phyloP scores from a whole-genome alignment of 1,140 invertebrate genomes.

The Anoplophora glabripennis region DNA sequence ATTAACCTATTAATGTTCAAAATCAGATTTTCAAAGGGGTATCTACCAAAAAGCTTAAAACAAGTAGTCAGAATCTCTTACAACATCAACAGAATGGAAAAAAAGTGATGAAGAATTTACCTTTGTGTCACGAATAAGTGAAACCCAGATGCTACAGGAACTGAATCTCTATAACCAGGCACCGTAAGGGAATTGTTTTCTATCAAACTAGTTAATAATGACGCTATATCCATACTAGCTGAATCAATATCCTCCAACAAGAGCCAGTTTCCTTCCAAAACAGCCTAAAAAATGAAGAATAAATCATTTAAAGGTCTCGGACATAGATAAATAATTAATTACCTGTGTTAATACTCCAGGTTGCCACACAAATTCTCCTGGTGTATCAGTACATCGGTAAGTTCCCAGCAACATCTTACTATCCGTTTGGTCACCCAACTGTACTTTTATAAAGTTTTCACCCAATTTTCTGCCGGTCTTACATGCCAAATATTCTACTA shows the following conservation, averaged over 20 bases:
- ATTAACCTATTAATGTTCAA: too few species aligned
- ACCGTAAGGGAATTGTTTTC: constrained; percentile 81
- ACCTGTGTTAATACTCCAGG: constrained; percentile 86
- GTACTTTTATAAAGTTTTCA: constrained; percentile 72
- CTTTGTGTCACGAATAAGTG: constrained; percentile 89
- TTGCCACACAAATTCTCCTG: constrained; percentile 96
- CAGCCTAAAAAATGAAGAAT: constrained; percentile 60
- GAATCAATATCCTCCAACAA: constrained; percentile 95
- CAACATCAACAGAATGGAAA: too few species aligned
- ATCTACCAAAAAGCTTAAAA: too few species aligned
- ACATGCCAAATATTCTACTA: constrained; percentile 84
- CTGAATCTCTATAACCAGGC: constrained; percentile 80
- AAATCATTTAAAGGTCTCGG: neutral
- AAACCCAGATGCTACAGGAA: constrained; percentile 78
- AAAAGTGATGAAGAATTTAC: too few species aligned
- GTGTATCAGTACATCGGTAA: constrained; percentile 93
- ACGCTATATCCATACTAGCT: constrained; percentile 88
- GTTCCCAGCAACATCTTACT: constrained; percentile 91
- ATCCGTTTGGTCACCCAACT: constrained; percentile 97
- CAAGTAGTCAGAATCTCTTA: too few species aligned
- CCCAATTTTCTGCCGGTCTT: constrained; percentile 66
- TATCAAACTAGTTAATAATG: constrained; percentile 79
- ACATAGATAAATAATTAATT: constrained; percentile 21
- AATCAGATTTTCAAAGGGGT: too few species aligned
- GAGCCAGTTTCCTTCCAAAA: constrained; percentile 86